These are phyloP conservation scores for Coptodon rendalli DNA, from an alignment of 2,113 vertebrate genomes.

Conservation along the genomic window DNA sequence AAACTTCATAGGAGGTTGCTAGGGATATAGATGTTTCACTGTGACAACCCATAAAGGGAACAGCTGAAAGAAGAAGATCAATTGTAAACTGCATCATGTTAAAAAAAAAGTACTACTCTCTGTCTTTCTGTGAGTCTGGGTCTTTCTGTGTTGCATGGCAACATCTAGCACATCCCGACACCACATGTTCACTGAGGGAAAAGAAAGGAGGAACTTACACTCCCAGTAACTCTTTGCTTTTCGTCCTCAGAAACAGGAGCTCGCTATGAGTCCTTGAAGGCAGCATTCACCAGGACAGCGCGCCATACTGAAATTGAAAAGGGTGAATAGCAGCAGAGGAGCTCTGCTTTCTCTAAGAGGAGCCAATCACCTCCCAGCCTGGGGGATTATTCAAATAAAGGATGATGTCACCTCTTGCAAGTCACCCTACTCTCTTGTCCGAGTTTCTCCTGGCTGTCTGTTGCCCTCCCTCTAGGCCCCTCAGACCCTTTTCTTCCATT, in stretches of 20 bases:
- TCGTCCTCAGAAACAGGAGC: neutral
- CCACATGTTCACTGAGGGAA: neutral
- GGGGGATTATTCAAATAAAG: constrained; percentile 71
- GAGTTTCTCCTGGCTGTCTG: constrained; percentile 47
- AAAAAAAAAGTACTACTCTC: neutral
- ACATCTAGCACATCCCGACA: neutral
- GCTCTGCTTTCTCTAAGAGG: constrained; percentile 47
- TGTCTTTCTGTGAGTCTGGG: neutral
- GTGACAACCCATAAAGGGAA: neutral
- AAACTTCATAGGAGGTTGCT: neutral
- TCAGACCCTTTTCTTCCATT: constrained; percentile 52
- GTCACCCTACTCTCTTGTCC: constrained; percentile 55
- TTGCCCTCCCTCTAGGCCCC: constrained; percentile 41
- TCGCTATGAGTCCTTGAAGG: constrained; percentile 32
- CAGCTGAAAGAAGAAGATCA: neutral
- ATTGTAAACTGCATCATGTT: neutral
- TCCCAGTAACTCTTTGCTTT: neutral
- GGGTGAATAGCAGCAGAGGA: constrained; percentile 57
- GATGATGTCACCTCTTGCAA: constrained; percentile 75
- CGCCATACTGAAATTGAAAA: constrained; percentile 67
- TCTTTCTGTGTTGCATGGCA: neutral
- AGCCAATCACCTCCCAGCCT: constrained; percentile 62
- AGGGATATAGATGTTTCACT: neutral
- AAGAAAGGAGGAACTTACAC: neutral
- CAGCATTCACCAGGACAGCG: constrained; percentile 42